Conservation (phyloP, 2,888 invertebrate genomes). For the Tenthredo scrophulariae region DNA sequence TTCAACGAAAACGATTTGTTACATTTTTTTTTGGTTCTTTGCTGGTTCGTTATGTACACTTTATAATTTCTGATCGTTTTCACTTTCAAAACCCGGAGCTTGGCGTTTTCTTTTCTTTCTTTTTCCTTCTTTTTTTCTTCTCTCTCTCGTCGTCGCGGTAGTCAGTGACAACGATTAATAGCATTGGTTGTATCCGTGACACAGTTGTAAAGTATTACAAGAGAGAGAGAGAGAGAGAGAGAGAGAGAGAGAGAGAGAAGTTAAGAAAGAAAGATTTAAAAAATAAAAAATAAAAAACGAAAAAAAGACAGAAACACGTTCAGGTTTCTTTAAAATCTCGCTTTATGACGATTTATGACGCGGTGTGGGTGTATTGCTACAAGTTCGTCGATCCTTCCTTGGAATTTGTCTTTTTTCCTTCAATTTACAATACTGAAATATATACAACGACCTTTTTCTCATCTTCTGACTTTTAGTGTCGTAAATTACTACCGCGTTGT, state of each 20-base stretch:
- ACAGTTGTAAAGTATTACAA: background rate
- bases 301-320: conserved; percentile 16
- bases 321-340: background rate
- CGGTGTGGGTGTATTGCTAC: background rate
- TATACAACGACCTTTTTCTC: background rate
- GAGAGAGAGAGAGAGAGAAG: background rate
- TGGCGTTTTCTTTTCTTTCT: background rate
- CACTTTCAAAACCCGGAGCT: conserved; percentile 23
- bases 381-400: background rate
- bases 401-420: background rate
- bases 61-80: conserved; percentile 27
- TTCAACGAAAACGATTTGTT: background rate
- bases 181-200: conserved; percentile 43
- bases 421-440: background rate
- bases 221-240: background rate
- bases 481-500: background rate
- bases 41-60: background rate
- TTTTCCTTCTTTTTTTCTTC: background rate
- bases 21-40: background rate
- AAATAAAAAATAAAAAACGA: background rate
- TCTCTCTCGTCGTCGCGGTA: background rate
- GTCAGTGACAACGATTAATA: conserved; percentile 47
- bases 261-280: conserved; percentile 3
- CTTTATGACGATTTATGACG: background rate
- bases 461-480: background rate